Evolutionary conservation across 2,113 vertebrate genomes (phyloP), one percentile per base, ranked within the genome.

Genomic region (Burhinus oedicnemus): DNA sequence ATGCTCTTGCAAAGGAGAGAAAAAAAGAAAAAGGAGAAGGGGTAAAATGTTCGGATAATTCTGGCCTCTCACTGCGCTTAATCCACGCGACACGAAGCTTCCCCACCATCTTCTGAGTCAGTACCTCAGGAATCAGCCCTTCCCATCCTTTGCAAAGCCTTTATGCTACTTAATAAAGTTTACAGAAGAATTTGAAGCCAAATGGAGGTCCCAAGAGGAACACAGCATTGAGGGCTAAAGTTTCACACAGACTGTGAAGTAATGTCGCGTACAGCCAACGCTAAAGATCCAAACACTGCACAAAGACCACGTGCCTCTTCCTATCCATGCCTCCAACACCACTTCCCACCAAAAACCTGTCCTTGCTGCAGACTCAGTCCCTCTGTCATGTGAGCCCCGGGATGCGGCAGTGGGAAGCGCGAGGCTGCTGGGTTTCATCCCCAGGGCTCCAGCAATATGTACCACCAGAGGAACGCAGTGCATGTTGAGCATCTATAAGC

Each of bases 201-300:
- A 84, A 22, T 1, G 87, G 68, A 69, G 57, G 70, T 90, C 90
- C 68, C 82, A 5, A 52, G 75, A 81, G 91, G 86, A 71, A 16
- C 54, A 18, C 76, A 40, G 87, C 79, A 51, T 1, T 1, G 82
- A 93, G 68, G 83, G 96, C 81, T 97, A 60, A 61, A 5, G 94
- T 93, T 97, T 96, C 94, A 58, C 26, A 3, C 83, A 93, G 93
- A 45, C 94, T n/a, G 36, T 95, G 93, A 91, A 94, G 94, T 91
- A 51, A 95, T n/a, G 71, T 42, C 52, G 64, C 9, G 4, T 26
- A 2, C 40, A 14, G 90, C 83, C 77, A 70, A 8, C 3, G 14
- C 64, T 5, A 8, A 3, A 10, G 54, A 61, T 25, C 55, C 83
- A 8, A 79, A 6, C 2, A 1, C 58, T 32, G 91, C 88, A 25